Base-by-base conservation (phyloP, 2,113 vertebrate genomes). In the Cavia porcellus region DNA sequence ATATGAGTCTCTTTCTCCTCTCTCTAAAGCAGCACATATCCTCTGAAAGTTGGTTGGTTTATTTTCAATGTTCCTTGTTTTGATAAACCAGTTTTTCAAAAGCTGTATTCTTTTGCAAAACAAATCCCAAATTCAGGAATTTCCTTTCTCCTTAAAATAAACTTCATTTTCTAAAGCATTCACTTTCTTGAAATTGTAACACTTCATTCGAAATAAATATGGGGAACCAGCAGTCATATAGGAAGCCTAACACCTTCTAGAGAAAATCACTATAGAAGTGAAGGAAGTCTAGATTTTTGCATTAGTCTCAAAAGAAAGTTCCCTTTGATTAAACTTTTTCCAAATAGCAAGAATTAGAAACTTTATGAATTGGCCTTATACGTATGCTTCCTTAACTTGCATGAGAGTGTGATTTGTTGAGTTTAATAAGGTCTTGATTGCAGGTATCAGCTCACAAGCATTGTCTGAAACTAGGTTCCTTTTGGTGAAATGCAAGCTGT, bases 401-500 rank as follows among this genome's bases (percentile, higher is more conserved):
- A 86, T 90, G 86, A 92, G 96, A 82, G 62, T 72, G 83, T 86
- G 55, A 97, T 97, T 97, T 97, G 92, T 97, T 97, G 90, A 68
- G 47, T 86, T 96, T 98, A 98, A 94, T 96, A 97, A 96, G 95
- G 70, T 84, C 82, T 92, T 97, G 92, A 97, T 96, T 97, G 75
- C 90, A 97, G 96, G 94, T 98, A 95, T 95, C 74, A 86, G 77
- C 92, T 92, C 45, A 95, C 68, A 86, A 89, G 59, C 50, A 2
- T 84, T 89, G 74, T 86, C 83, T 96, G n/a, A 96, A 93, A 96
- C 89, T 90, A 9, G 52, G 59, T 95, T 97, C 90, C 85, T 97
- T 97, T 95, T 95, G 92, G 97, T 96, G 93, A 97, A 98, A 97
- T 75, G 96, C 95, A 95, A 92, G 82, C 96, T 92, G 92, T 95